Evolutionary conservation across 1,140 invertebrate genomes (phyloP).

Genomic region (Drosophila sp.): DNA sequence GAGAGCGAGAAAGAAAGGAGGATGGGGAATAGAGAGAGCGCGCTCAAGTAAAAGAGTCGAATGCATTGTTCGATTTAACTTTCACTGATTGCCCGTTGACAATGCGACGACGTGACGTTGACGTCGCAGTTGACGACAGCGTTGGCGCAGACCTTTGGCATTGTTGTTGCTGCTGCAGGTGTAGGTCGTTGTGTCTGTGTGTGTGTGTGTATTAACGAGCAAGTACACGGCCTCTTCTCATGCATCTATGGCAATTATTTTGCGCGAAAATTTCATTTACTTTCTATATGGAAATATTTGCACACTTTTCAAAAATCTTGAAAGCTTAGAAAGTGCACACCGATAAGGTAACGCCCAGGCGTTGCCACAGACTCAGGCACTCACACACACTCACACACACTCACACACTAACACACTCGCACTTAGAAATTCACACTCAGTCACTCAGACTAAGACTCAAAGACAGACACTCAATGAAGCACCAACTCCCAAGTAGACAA

Average conservation of each 20-base stretch:
- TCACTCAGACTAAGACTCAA: slow-evolving; percentile 7
- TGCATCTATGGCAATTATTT: slow-evolving; percentile 51
- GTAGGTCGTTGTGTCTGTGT: slow-evolving; percentile 34
- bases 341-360: slow-evolving; percentile 45
- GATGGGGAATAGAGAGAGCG: neutral
- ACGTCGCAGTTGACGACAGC: slow-evolving; percentile 25
- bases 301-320: slow-evolving; percentile 52
- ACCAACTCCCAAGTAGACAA: slow-evolving; percentile 10
- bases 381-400: slow-evolving; percentile 8
- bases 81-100: slow-evolving; percentile 56
- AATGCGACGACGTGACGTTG: slow-evolving; percentile 36
- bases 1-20: too few relatives aligned
- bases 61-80: slow-evolving; percentile 56
- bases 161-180: slow-evolving; percentile 48
- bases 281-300: slow-evolving; percentile 64
- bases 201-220: slow-evolving; percentile 48
- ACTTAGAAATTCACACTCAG: too few relatives aligned
- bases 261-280: slow-evolving; percentile 58
- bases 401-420: too few relatives aligned
- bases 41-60: slow-evolving; percentile 23
- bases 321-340: slow-evolving; percentile 59
- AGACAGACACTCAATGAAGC: slow-evolving; percentile 15
- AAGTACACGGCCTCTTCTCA: slow-evolving; percentile 49
- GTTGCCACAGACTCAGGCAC: slow-evolving; percentile 13
- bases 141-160: slow-evolving; percentile 46